Conservation (phyloP, 2,113 vertebrate genomes). For the Pedetes capensis region DNA sequence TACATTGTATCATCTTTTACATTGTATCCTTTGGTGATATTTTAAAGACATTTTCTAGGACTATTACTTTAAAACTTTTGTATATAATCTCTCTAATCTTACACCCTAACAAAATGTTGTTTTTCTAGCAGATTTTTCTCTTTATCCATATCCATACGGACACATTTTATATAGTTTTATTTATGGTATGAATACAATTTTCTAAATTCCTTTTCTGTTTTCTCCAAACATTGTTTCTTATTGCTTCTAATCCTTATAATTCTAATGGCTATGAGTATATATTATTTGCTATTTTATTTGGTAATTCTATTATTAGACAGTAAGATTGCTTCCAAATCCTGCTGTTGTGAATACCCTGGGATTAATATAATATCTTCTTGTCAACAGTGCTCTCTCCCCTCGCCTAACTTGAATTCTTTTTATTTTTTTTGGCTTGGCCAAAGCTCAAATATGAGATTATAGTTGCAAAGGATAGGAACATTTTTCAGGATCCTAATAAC, state of each 20-base stretch:
- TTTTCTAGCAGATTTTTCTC: neutral
- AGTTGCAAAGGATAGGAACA: slow-evolving; percentile 5
- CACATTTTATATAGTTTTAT: neutral
- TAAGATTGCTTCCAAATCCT: slow-evolving; percentile 20
- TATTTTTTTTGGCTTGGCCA: neutral
- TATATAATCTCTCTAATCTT: neutral
- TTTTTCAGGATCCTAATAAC: neutral
- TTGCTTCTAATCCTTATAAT: neutral
- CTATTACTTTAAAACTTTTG: neutral
- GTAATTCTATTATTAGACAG: neutral
- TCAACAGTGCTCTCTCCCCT: neutral
- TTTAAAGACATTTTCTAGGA: neutral
- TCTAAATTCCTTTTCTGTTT: neutral
- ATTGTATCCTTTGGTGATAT: neutral
- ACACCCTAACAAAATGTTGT: neutral
- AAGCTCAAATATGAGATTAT: neutral
- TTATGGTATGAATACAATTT: neutral
- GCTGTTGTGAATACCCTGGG: neutral
- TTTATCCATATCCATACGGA: neutral
- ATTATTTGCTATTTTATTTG: slow-evolving; percentile 24
- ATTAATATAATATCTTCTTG: neutral
- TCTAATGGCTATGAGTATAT: neutral
- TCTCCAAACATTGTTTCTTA: neutral
- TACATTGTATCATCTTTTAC: neutral
- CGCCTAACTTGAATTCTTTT: neutral